Evolutionary conservation across 1,140 invertebrate genomes (phyloP).

Genomic region (Drepana arcuata): DNA sequence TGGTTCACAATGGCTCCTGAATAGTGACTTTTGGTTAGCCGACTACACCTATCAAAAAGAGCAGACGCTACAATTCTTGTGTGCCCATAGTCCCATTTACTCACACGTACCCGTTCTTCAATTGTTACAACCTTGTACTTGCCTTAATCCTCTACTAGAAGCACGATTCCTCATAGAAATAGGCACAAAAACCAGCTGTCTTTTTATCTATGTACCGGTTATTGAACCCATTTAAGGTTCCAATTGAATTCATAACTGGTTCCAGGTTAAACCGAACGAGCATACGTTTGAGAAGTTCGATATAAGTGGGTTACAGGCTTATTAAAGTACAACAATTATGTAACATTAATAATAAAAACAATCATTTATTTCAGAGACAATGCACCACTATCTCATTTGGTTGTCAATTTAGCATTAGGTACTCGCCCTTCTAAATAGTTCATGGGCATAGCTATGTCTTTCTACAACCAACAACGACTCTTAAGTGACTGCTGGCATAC

Average conservation of each 20-base stretch:
- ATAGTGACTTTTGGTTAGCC: background rate
- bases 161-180: constrained; percentile 38
- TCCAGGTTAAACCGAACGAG: constrained; percentile 4
- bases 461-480: too few species aligned
- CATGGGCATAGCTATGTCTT: too few species aligned
- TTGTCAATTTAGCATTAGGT: too few species aligned
- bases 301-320: background rate
- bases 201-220: constrained; percentile 41
- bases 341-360: background rate
- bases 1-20: too few species aligned
- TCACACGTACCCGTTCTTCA: constrained; percentile 23
- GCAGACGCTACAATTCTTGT: constrained; percentile 19
- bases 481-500: too few species aligned
- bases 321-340: background rate
- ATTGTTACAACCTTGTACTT: constrained; percentile 18
- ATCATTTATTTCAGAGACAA: background rate
- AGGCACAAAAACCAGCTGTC: constrained; percentile 33
- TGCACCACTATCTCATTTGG: too few species aligned
- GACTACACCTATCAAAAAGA: background rate
- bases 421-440: too few species aligned
- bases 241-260: constrained; percentile 30
- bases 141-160: constrained; percentile 35
- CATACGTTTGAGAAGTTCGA: background rate
- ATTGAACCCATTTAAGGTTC: constrained; percentile 30
- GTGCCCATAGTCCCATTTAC: constrained; percentile 20